These are phyloP conservation scores for human (Homo sapiens) DNA, from an alignment of 2,113 vertebrate genomes.

Conservation along the genomic window DNA sequence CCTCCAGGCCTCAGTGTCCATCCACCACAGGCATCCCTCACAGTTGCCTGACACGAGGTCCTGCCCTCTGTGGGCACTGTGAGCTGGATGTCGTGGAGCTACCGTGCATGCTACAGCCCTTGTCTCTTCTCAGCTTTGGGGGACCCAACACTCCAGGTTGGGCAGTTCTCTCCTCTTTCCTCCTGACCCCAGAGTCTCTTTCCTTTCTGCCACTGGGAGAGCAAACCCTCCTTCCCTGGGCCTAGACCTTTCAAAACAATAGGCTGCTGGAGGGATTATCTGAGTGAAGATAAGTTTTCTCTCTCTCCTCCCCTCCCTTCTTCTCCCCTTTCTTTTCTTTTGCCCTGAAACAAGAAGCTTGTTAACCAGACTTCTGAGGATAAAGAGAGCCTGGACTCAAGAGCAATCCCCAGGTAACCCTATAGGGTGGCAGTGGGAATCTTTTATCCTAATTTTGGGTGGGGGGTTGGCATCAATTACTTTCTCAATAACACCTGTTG, in stretches of 20 bases:
- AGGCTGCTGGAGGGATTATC: background rate
- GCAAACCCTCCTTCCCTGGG: background rate
- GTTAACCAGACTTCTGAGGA: background rate
- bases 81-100: background rate
- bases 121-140: background rate
- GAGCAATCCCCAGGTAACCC: background rate
- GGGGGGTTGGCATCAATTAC: background rate
- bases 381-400: background rate
- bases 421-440: too few relatives aligned
- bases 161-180: background rate
- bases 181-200: background rate
- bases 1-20: background rate
- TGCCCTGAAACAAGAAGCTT: background rate
- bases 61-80: background rate
- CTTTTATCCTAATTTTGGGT: background rate
- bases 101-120: background rate
- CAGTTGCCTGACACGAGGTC: too few relatives aligned
- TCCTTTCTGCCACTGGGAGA: background rate
- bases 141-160: background rate
- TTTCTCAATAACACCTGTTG: background rate
- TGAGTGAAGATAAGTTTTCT: background rate
- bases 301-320: background rate
- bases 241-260: background rate
- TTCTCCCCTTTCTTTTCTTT: background rate
- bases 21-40: background rate